Percentiles rank a stretch among this genome's conserved stretches.
These are phyloP conservation scores for Caenorhabditis brenneri DNA, from an alignment of 1,140 invertebrate genomes.

Conservation along the genomic window DNA sequence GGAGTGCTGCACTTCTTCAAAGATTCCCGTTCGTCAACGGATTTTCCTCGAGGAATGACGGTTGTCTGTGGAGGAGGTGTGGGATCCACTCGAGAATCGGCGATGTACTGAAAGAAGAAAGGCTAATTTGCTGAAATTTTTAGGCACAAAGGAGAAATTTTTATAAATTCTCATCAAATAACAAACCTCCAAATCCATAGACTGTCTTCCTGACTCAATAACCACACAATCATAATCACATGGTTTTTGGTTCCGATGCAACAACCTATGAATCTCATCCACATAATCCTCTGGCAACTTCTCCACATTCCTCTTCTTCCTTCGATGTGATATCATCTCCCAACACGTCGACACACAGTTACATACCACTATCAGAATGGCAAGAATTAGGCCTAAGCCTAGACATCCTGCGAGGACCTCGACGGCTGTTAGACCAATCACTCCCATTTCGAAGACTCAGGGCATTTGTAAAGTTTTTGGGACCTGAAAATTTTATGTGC, in stretches of 20 bases:
- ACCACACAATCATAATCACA: slow-evolving; percentile 25
- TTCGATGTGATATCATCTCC: neutral
- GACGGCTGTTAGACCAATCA: slow-evolving; percentile 14
- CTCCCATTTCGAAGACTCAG: slow-evolving; percentile 6
- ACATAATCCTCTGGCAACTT: slow-evolving; percentile 35
- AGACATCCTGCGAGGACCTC: neutral
- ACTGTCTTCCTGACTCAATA: neutral
- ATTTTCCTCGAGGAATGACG: neutral
- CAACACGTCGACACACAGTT: slow-evolving; percentile 28
- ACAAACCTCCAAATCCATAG: neutral
- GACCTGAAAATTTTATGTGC: neutral
- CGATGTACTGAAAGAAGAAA: neutral
- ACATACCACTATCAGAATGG: slow-evolving; percentile 14
- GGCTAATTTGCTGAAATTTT: too few relatives aligned
- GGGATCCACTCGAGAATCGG: neutral
- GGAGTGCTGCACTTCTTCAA: neutral
- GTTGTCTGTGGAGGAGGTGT: neutral
- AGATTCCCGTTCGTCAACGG: neutral
- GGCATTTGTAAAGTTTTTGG: slow-evolving; percentile 10
- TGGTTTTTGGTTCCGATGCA: slow-evolving; percentile 5
- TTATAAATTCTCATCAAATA: too few relatives aligned
- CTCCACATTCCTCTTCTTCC: slow-evolving; percentile 8
- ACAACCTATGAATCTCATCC: slow-evolving; percentile 7
- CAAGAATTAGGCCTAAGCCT: neutral
- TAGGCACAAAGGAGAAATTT: too few relatives aligned